Percentiles rank a stretch among this genome's conserved stretches.
phyloP scores from a whole-genome alignment of 2,888 invertebrate species.

The Chaetoderma sp. region DNA sequence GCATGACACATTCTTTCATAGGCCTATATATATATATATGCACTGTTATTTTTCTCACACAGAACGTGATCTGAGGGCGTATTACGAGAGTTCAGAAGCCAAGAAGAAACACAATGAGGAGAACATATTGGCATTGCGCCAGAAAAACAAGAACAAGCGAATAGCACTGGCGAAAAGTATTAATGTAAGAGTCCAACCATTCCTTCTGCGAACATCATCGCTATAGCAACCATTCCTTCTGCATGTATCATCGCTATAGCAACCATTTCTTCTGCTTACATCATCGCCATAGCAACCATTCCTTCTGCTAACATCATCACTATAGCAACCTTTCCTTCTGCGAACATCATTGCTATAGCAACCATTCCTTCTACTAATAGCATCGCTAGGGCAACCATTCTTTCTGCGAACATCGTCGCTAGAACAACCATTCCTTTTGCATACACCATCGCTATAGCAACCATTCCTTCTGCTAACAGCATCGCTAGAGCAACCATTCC shows the following conservation, averaged over 20 bases:
- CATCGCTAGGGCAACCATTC: too few species aligned
- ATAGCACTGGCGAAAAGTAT: conserved; percentile 44
- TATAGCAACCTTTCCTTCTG: too few species aligned
- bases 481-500: too few species aligned
- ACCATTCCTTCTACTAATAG: too few species aligned
- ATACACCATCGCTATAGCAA: too few species aligned
- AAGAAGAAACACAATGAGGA: conserved; percentile 43
- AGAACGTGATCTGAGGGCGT: conserved; percentile 54
- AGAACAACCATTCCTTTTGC: too few species aligned
- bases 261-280: too few species aligned
- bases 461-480: too few species aligned
- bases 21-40: neutral
- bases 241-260: too few species aligned
- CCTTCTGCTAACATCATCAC: neutral
- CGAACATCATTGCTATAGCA: too few species aligned
- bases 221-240: too few species aligned
- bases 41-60: conserved; percentile 6
- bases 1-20: neutral
- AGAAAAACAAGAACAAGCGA: conserved; percentile 45
- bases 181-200: conserved; percentile 39
- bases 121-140: conserved; percentile 41
- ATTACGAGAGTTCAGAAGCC: conserved; percentile 46
- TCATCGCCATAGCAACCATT: too few species aligned
- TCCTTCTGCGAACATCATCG: neutral
- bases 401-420: neutral